Evolutionary conservation across 2,797 vertebrate species (phyloP), one percentile per base, ranked within the genome.

Genomic region (Choloepus didactylus): DNA sequence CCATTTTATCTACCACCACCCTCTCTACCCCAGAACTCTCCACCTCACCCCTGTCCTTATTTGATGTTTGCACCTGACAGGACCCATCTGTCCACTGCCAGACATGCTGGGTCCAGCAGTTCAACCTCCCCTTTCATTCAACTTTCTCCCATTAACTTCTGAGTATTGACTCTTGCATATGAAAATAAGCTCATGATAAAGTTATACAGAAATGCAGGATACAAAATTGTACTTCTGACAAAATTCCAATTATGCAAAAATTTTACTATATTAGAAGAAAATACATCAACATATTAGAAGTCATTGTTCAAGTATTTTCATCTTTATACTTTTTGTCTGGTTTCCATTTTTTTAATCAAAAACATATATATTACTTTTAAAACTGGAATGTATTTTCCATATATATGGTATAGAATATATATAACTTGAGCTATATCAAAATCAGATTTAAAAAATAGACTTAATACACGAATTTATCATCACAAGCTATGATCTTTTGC

Each of bases 391-490:
- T 72, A 8, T 60, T 51, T 64, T 8, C 35, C 16, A 18, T 23
- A 73, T 44, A 51, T 38, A 9, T 14, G 41, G 44, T 64, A 19
- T 69, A 31, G 56, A 88, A 79, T 46, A 49, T 64, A 75, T 27
- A 93, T 49, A 54, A 12, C 69, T 90, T 88, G 5, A 84, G 93
- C 59, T 83, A 73, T 19, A 49, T 70, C 31, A 83, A 92, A 70
- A 91, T 94, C 25, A 82, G 83, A 94, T 91, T 87, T 86, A 83
- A 76, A 9, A 94, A 94, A 87, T 54, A 94, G 27, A 85, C 7
- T 91, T 95, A 91, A 66, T 93, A 92, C 6, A 46, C 41, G 84
- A 41, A 88, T 81, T 59, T 79, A 77, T 80, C 49, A 80, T 46
- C n/a, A 83, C 2, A 91, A 92, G 29, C 91, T 66, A 79, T 70